phyloP scores from a whole-genome alignment of 2,113 vertebrate genomes.

The Tricholaema leucomelas region DNA sequence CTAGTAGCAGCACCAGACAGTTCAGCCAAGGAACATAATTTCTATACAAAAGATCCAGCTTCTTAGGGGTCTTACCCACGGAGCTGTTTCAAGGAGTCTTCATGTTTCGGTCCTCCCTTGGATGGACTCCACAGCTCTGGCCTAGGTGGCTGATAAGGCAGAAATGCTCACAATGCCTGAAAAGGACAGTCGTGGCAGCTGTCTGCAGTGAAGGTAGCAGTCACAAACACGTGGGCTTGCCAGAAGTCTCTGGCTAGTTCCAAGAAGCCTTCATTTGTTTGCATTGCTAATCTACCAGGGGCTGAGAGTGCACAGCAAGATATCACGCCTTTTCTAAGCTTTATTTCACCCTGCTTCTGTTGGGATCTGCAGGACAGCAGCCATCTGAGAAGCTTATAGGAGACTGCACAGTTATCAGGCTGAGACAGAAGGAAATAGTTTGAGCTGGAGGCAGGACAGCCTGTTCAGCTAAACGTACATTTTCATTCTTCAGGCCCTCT shows the following conservation, averaged over 20 bases:
- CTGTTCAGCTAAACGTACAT: neutral
- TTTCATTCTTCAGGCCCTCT: neutral
- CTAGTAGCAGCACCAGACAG: slow-evolving; percentile 34
- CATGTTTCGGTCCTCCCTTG: slow-evolving; percentile 3
- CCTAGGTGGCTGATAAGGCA: slow-evolving; percentile 33
- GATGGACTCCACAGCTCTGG: neutral
- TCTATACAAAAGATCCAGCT: slow-evolving; percentile 3
- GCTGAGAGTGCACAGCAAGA: slow-evolving; percentile 14
- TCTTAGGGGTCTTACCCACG: neutral
- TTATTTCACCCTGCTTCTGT: slow-evolving; percentile 17
- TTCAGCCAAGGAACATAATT: slow-evolving; percentile 2
- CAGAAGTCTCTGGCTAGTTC: slow-evolving; percentile 29
- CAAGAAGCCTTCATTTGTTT: slow-evolving; percentile 46
- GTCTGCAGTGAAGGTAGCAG: slow-evolving; percentile 46
- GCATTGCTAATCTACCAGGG: slow-evolving; percentile 59
- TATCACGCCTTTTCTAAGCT: slow-evolving; percentile 25
- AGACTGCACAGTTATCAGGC: slow-evolving; percentile 28
- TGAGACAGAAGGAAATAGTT: slow-evolving; percentile 49
- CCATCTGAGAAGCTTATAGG: slow-evolving; percentile 30
- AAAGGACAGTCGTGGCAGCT: slow-evolving; percentile 44
- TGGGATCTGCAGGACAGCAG: slow-evolving; percentile 34
- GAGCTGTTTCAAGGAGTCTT: slow-evolving; percentile 11
- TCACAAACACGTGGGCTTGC: slow-evolving; percentile 52
- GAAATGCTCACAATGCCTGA: slow-evolving; percentile 53
- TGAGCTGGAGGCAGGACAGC: slow-evolving; percentile 15